phyloP scores from a whole-genome alignment of 2,113 vertebrate genomes.

The Mormyrus iriodes region DNA sequence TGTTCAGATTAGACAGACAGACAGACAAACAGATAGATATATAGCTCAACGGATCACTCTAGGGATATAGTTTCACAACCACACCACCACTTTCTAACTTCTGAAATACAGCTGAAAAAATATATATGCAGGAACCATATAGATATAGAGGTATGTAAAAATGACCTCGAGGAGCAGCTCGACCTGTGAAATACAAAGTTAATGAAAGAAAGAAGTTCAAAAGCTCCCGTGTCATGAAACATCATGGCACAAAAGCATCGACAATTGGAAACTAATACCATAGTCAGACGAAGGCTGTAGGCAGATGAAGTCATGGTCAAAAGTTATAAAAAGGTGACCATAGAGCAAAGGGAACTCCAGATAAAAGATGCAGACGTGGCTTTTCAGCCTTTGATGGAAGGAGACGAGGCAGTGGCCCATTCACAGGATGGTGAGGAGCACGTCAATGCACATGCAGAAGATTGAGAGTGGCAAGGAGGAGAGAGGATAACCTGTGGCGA shows the following conservation, averaged over 20 bases:
- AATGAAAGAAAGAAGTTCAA: slow-evolving; percentile 9
- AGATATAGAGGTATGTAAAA: background rate
- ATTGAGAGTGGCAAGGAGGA: background rate
- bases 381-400: background rate
- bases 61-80: background rate
- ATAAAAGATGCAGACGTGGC: background rate
- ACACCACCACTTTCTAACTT: background rate
- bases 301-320: background rate
- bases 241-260: no score
- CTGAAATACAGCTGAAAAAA: background rate
- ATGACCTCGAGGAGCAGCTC: background rate
- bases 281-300: background rate
- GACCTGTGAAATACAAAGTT: background rate
- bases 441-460: background rate
- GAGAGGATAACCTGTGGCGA: background rate
- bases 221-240: background rate
- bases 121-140: background rate
- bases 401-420: background rate
- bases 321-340: background rate
- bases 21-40: background rate
- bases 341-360: background rate
- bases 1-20: background rate
- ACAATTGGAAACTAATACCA: background rate
- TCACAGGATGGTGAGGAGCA: background rate
- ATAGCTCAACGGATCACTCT: background rate